Evolutionary conservation across 2,888 invertebrate species (phyloP), one percentile per base, ranked within the genome.

Genomic region (Glaucopsyche alexis): DNA sequence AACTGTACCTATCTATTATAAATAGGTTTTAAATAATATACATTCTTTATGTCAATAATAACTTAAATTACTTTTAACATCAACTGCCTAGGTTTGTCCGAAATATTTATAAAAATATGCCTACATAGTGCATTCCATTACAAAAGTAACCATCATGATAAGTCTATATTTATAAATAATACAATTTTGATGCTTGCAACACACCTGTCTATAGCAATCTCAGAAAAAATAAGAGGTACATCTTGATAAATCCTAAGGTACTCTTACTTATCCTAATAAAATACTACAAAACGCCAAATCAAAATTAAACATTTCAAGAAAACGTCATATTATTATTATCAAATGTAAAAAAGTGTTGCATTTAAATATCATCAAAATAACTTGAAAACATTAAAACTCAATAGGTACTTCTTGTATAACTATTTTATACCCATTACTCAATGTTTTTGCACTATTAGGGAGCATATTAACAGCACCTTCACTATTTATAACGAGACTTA

Each of bases 351-450:
- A 29, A 29, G 29, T 29, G 1, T 1, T 29, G 29, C 29, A 29
- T 29, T 29, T 29, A 29, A 29, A 29, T 29, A 4, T 7, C 42
- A 42, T 42, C 52, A 29, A 73, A 74, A 42, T 42, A 66, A 9
- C n/a, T 13, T 2, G 7, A 45, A 45, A 64, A 42, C 8, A 29
- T 80, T 78, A 90, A 80, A 91, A 91, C 75, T 91, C 91, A 16
- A 91, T 89, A 0, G 91, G 91, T 14, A 91, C 91, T 74, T 91
- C 91, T 42, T 90, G 89, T 84, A 89, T 82, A 0, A 88, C 80
- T 16, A 91, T 74, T 60, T 85, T 89, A 78, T 86, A 90, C 0
- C 84, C 84, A 73, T 83, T 78, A 77, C 78, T 84, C 4, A 75
- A 74, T n/a, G 45, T 16, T 67, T 52, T 4, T 71, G 7, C 52